A percentile compares a stretch with the other conserved stretches of the same genome.
Conservation (phyloP, 2,888 invertebrate genomes). For the Cephonodes hylas region DNA sequence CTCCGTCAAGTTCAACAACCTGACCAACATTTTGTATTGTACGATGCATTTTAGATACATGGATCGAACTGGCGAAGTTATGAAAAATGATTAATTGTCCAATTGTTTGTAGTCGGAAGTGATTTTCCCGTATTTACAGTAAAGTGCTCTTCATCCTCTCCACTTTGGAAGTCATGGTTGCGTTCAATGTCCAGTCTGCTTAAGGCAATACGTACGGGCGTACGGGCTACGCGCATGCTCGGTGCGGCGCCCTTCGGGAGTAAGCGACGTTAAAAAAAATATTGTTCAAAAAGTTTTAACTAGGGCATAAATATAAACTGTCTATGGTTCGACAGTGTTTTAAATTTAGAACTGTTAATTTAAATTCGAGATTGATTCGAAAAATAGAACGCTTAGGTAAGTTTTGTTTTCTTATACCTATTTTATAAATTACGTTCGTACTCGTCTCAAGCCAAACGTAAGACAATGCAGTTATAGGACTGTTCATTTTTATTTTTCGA, state of each 20-base stretch:
- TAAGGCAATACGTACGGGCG: constrained; percentile 61
- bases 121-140: constrained; percentile 39
- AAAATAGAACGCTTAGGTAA: neutral
- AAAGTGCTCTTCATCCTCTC: constrained; percentile 46
- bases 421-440: no score
- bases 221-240: constrained; percentile 51
- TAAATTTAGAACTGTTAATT: neutral
- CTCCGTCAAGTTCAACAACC: constrained; percentile 6
- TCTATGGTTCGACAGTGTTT: neutral
- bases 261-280: constrained; percentile 29
- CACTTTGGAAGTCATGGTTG: constrained; percentile 55
- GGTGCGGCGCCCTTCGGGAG: constrained; percentile 39
- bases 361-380: neutral
- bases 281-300: neutral
- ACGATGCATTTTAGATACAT: neutral
- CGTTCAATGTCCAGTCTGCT: constrained; percentile 65
- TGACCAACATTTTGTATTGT: neutral
- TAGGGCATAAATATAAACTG: neutral
- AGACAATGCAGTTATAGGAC: no score
- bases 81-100: neutral
- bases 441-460: no score
- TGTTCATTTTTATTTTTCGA: no score
- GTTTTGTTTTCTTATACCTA: no score
- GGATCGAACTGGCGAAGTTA: neutral
- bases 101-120: constrained; percentile 29